Percentiles rank a stretch among this genome's conserved stretches.
These are phyloP conservation scores for Chalcis sispes DNA, from an alignment of 2,888 invertebrate genomes.

Conservation along the genomic window DNA sequence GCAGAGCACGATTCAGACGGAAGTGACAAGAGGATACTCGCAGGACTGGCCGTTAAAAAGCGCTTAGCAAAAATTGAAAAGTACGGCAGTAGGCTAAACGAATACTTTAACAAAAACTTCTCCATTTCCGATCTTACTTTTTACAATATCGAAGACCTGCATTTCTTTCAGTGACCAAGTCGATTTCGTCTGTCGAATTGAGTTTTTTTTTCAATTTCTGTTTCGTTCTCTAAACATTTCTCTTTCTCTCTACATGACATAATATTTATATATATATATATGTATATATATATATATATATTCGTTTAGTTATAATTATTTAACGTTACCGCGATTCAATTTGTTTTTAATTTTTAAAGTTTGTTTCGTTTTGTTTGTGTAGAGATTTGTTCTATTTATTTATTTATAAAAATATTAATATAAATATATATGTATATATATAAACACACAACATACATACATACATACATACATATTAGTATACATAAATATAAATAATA, in stretches of 20 bases:
- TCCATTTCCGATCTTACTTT: constrained; percentile 58
- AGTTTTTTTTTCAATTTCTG: constrained; percentile 28
- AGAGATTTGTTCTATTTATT: constrained; percentile 12
- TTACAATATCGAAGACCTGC: constrained; percentile 58
- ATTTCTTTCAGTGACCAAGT: constrained; percentile 57
- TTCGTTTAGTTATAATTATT: constrained; percentile 19
- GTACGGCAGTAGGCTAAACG: constrained; percentile 62
- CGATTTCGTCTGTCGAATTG: constrained; percentile 44
- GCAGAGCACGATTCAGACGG: constrained; percentile 53
- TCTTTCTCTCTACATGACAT: constrained; percentile 11
- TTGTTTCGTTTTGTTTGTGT: constrained; percentile 5
- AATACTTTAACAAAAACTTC: constrained; percentile 63
- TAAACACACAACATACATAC: background rate
- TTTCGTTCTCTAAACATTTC: constrained; percentile 35
- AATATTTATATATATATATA: constrained; percentile 5
- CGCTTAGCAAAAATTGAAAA: constrained; percentile 61
- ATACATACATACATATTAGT: too few relatives aligned
- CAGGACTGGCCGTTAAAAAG: constrained; percentile 55
- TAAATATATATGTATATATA: constrained; percentile 17
- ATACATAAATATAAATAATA: too few relatives aligned
- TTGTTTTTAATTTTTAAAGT: constrained; percentile 6
- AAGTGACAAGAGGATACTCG: constrained; percentile 51
- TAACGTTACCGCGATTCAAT: constrained; percentile 1
- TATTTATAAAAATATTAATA: constrained; percentile 49
- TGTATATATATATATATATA: background rate